phyloP scores from a whole-genome alignment of 2,113 vertebrate species.

The Lates calcarifer region DNA sequence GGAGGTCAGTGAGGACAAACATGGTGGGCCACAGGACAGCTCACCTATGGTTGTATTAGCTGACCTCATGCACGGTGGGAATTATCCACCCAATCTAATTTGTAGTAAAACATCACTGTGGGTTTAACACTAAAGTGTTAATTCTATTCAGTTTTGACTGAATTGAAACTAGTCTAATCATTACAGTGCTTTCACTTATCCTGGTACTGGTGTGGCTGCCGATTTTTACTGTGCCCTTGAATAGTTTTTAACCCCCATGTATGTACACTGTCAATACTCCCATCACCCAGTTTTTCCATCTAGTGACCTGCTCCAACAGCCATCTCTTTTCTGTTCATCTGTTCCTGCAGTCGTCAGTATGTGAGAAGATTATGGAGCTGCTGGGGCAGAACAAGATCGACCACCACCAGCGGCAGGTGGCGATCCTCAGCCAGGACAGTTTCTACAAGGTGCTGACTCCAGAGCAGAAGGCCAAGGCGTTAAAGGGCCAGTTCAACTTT shows the following conservation, averaged over 20 bases:
- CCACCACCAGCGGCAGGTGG: slow-evolving; percentile 94
- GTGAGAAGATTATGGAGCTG: slow-evolving; percentile 96
- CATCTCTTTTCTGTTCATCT: background rate
- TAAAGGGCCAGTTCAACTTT: slow-evolving; percentile 98
- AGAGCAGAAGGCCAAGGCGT: slow-evolving; percentile 95
- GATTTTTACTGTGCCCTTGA: background rate
- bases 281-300: background rate
- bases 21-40: background rate
- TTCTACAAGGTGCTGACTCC: slow-evolving; percentile 95
- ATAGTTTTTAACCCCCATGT: background rate
- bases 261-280: no score
- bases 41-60: background rate
- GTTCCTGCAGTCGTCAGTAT: slow-evolving; percentile 91
- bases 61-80: background rate
- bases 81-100: background rate
- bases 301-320: background rate
- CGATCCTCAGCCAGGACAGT: slow-evolving; percentile 98
- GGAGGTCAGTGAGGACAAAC: slow-evolving; percentile 60
- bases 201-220: background rate
- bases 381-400: slow-evolving; percentile 98
- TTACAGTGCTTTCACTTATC: no score
- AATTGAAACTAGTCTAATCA: background rate
- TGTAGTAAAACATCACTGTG: background rate
- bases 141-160: background rate
- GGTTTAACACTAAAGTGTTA: no score